Percentiles rank a stretch among this genome's conserved stretches.
These are phyloP conservation scores for Crax fasciolata DNA, from an alignment of 2,797 vertebrate genomes.

Conservation along the genomic window DNA sequence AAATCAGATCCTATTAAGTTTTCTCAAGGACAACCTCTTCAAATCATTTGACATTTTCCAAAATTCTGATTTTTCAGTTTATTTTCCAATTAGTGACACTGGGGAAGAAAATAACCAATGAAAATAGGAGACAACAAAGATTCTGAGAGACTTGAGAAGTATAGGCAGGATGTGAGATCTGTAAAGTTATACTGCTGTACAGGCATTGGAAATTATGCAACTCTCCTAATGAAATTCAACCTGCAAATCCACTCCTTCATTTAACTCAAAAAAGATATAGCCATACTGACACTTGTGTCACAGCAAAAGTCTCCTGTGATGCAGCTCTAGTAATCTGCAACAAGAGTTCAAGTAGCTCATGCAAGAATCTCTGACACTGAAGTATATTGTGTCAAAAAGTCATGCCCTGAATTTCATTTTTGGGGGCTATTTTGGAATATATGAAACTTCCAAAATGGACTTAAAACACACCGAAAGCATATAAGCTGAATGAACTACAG, in stretches of 20 bases:
- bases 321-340: neutral
- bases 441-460: neutral
- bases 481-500: neutral
- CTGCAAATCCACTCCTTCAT: neutral
- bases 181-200: neutral
- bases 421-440: neutral
- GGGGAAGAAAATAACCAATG: neutral
- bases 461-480: neutral
- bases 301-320: neutral
- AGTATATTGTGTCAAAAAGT: neutral
- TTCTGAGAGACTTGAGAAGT: neutral
- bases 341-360: neutral
- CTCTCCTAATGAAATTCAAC: neutral
- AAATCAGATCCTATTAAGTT: neutral
- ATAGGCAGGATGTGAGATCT: neutral
- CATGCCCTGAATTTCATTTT: neutral
- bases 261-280: neutral
- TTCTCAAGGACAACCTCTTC: neutral
- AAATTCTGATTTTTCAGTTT: neutral
- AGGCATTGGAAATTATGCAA: neutral
- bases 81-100: neutral
- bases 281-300: neutral
- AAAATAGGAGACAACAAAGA: neutral
- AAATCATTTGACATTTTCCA: neutral
- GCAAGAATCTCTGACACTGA: slow-evolving; percentile 30